Percentiles rank a stretch among this genome's conserved stretches.
phyloP scores from a whole-genome alignment of 2,113 vertebrate genomes.

The Pelobates fuscus region DNA sequence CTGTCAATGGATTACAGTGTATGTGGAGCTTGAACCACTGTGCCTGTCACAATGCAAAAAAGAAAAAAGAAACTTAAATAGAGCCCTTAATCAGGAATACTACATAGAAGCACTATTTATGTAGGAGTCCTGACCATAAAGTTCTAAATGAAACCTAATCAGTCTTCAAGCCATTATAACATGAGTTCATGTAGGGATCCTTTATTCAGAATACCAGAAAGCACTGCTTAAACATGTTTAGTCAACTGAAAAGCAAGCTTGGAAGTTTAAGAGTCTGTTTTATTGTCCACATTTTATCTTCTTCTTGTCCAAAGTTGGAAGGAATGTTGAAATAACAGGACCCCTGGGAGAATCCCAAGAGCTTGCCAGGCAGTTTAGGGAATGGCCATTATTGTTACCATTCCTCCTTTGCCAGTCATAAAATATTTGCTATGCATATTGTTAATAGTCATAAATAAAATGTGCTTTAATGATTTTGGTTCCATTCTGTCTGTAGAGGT shows the following conservation, averaged over 20 bases:
- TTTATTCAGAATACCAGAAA: slow-evolving; percentile 21
- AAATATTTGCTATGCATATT: slow-evolving; percentile 19
- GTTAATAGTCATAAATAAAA: slow-evolving; percentile 31
- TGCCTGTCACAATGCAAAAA: not conserved
- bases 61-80: slow-evolving; percentile 18
- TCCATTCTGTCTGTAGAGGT: not conserved
- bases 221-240: slow-evolving; percentile 33
- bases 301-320: slow-evolving; percentile 32
- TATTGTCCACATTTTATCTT: slow-evolving; percentile 46
- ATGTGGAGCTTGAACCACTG: too few relatives aligned
- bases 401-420: slow-evolving; percentile 23
- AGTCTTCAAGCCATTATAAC: slow-evolving; percentile 36
- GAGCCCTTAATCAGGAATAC: not conserved
- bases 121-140: slow-evolving; percentile 37
- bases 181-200: slow-evolving; percentile 41
- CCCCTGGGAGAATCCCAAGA: slow-evolving; percentile 19
- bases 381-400: slow-evolving; percentile 32
- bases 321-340: slow-evolving; percentile 46
- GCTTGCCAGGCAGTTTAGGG: slow-evolving; percentile 24
- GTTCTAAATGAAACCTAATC: slow-evolving; percentile 38
- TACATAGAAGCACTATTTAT: slow-evolving; percentile 21
- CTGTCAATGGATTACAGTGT: too few relatives aligned
- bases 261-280: slow-evolving; percentile 18
- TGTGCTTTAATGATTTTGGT: slow-evolving; percentile 5
- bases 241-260: slow-evolving; percentile 27